phyloP scores from a whole-genome alignment of 2,797 vertebrate genomes.

The Alfaro cultratus region DNA sequence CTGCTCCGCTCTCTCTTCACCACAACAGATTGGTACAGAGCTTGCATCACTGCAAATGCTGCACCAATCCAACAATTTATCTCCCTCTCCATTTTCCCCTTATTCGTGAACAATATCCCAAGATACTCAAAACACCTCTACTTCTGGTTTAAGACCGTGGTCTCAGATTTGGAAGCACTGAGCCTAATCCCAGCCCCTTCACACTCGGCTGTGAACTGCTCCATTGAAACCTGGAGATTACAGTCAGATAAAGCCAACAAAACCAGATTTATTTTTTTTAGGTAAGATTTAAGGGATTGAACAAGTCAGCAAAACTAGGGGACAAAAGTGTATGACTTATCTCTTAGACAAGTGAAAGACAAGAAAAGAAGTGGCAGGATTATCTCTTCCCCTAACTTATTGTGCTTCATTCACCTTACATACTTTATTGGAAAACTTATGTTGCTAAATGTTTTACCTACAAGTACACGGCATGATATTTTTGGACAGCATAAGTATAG shows the following conservation, averaged over 20 bases:
- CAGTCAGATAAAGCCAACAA: background rate
- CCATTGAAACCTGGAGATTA: background rate
- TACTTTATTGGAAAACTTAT: background rate
- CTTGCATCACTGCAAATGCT: background rate
- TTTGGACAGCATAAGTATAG: background rate
- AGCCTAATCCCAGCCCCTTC: background rate
- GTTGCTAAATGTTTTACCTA: background rate
- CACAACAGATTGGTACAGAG: background rate
- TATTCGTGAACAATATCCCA: background rate
- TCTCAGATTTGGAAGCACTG: background rate
- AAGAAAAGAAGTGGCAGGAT: background rate
- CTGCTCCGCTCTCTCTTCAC: background rate
- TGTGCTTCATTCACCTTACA: background rate
- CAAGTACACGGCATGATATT: background rate
- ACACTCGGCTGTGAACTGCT: background rate
- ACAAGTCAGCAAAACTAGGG: background rate
- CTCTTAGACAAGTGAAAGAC: background rate
- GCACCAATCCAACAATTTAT: background rate
- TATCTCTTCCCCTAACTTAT: background rate
- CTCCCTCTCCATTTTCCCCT: background rate
- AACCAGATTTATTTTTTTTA: background rate
- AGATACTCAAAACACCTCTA: background rate
- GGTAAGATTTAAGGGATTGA: background rate
- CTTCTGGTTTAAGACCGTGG: background rate
- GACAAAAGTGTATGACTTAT: background rate